phyloP scores from a whole-genome alignment of 35 echinoderm and acorn worm species.

The Heliocidaris erythrogramma region DNA sequence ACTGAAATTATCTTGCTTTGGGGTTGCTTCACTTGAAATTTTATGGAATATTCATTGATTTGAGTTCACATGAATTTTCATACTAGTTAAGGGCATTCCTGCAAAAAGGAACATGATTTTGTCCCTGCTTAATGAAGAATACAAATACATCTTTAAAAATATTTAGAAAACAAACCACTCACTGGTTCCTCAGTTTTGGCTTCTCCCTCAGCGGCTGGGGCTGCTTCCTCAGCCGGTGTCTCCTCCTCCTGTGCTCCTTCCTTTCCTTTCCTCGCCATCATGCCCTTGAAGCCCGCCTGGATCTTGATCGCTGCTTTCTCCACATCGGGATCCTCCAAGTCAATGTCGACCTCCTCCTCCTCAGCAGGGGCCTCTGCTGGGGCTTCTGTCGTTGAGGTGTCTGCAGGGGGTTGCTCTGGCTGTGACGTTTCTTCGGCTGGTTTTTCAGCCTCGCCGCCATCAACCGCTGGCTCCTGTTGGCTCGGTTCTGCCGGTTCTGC shows the following conservation, averaged over 20 bases:
- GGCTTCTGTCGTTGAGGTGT: slow-evolving; percentile 35
- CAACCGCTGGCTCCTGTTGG: not conserved
- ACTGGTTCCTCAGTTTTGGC: slow-evolving; percentile 1
- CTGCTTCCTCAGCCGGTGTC: not conserved
- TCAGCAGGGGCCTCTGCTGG: not conserved
- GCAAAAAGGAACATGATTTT: no score
- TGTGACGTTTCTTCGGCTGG: not conserved
- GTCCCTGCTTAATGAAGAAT: no score
- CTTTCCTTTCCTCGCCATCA: slow-evolving; percentile 47
- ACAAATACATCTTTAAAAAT: no score
- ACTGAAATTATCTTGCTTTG: no score
- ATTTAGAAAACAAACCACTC: not conserved
- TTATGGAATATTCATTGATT: no score
- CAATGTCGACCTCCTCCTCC: slow-evolving; percentile 90
- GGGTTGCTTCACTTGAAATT: no score
- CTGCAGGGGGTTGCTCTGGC: slow-evolving; percentile 12
- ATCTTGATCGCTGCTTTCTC: slow-evolving; percentile 79
- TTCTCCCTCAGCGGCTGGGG: not conserved
- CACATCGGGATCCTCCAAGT: slow-evolving; percentile 90
- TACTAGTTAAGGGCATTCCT: no score
- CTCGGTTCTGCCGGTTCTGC: slow-evolving; percentile 52
- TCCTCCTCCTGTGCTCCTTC: not conserved
- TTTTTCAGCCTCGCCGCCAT: not conserved
- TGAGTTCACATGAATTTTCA: no score
- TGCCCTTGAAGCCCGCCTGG: slow-evolving; percentile 44